Evolutionary conservation across 2,797 vertebrate genomes (phyloP).

Genomic region (Scolopax bukidnonensis): DNA sequence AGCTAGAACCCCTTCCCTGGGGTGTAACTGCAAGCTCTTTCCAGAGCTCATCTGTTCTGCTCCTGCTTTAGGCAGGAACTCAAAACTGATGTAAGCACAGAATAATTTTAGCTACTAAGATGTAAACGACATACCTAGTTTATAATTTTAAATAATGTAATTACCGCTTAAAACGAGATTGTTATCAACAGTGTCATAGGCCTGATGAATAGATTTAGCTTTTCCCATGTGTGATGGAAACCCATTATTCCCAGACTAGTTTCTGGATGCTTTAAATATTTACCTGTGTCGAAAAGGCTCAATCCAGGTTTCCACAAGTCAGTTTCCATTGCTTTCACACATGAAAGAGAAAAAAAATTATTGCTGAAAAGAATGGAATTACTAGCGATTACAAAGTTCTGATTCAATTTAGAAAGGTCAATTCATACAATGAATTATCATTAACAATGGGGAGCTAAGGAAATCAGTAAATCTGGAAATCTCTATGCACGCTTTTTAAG

Average conservation of each 20-base stretch:
- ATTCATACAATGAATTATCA: background rate
- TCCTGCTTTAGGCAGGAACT: background rate
- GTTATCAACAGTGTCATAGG: background rate
- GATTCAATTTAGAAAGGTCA: background rate
- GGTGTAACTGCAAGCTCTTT: background rate
- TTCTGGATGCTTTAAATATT: conserved; percentile 24
- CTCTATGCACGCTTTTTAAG: background rate
- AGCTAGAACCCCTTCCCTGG: background rate
- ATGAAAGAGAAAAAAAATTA: conserved; percentile 56
- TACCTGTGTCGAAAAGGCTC: conserved; percentile 86
- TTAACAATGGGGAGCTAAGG: background rate
- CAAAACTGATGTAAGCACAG: background rate
- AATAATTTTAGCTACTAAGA: background rate
- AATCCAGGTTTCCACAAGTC: conserved; percentile 83
- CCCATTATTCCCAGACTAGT: background rate
- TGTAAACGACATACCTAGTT: background rate
- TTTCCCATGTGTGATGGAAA: background rate
- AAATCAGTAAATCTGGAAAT: background rate
- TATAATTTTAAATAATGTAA: background rate
- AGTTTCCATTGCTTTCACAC: conserved; percentile 62
- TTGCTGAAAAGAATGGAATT: conserved; percentile 20
- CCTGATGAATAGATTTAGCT: background rate
- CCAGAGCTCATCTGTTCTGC: background rate
- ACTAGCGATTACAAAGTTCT: background rate
- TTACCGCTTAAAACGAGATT: background rate